Evolutionary conservation across 2,113 vertebrate genomes (phyloP), one percentile per base, ranked within the genome.

Genomic region (Sturnira hondurensis): DNA sequence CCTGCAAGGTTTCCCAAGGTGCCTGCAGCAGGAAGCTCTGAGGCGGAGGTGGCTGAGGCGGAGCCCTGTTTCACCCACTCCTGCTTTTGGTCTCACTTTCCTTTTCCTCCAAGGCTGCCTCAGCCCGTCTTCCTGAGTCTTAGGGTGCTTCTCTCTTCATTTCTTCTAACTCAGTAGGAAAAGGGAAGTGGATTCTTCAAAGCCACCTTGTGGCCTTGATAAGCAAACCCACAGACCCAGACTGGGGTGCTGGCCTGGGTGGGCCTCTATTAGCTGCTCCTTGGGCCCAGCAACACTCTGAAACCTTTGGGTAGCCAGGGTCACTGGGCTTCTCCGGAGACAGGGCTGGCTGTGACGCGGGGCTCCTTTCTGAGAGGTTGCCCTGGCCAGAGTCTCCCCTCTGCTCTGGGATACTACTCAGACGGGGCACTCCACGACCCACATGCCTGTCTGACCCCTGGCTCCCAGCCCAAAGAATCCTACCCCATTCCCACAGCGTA

Each of bases 101-200:
- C 50, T 96, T 96, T 97, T 78, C 94, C 93, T 94, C 76, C 83
- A 16, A 47, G 10, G 11, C 70, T 7, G 36, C 63, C 88, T 54
- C 70, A 17, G 85, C 67, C 83, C 58, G 56, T 41, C 77, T 95
- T 95, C 95, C 88, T 78, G 61, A 54, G 36, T 41, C 4, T 3
- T 1, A 0, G 58, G 81, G 41, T 73, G 77, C 83, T 63, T 56
- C 36, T 92, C 33, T 90, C 67, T 91, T 47, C 58, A 4, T 95
- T 97, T 97, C 91, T 84, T 70, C 76, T 83, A 97, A 96, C n/a
- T 86, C 82, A 65, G 28, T 43, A 88, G 50, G 50, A 54, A 91
- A 96, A 73, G 86, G n/a, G 93, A 95, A 96, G 73, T 89, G 1
- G 61, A 65, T 5, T 63, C 88, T 94, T 95, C 68, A 89, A 83